Evolutionary conservation across 2,888 invertebrate genomes (phyloP).

Genomic region (Thymelicus acteon): DNA sequence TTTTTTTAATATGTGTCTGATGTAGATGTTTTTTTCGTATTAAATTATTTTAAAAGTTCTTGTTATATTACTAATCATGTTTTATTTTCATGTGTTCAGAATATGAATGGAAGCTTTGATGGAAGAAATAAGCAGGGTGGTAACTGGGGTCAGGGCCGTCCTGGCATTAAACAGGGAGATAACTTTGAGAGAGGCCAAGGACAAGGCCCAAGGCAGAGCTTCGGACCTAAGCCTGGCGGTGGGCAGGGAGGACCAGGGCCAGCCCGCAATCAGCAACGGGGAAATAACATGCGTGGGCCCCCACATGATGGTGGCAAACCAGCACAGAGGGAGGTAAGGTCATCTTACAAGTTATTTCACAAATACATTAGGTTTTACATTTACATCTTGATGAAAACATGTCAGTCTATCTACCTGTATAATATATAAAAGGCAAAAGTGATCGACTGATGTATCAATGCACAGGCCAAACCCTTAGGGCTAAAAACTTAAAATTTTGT

Average conservation of each 20-base stretch:
- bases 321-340: conserved; percentile 67
- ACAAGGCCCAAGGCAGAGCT: conserved; percentile 40
- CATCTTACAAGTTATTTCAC: too few species aligned
- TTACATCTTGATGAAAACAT: too few species aligned
- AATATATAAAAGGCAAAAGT: too few species aligned
- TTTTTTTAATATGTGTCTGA: background rate
- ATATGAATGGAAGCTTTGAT: conserved; percentile 72
- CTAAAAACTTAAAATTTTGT: too few species aligned
- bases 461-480: too few species aligned
- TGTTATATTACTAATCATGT: background rate
- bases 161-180: conserved; percentile 58
- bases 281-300: conserved; percentile 50
- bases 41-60: too few species aligned
- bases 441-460: too few species aligned
- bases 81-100: conserved; percentile 50
- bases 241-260: conserved; percentile 52
- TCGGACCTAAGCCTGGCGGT: conserved; percentile 41
- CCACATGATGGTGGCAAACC: conserved; percentile 65
- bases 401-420: too few species aligned
- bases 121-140: conserved; percentile 65
- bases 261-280: conserved; percentile 45
- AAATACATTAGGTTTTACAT: too few species aligned
- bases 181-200: conserved; percentile 45
- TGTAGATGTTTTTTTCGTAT: too few species aligned
- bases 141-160: conserved; percentile 57